These are phyloP conservation scores for Thumatha senex DNA, from an alignment of 2,888 invertebrate genomes.

Conservation along the genomic window DNA sequence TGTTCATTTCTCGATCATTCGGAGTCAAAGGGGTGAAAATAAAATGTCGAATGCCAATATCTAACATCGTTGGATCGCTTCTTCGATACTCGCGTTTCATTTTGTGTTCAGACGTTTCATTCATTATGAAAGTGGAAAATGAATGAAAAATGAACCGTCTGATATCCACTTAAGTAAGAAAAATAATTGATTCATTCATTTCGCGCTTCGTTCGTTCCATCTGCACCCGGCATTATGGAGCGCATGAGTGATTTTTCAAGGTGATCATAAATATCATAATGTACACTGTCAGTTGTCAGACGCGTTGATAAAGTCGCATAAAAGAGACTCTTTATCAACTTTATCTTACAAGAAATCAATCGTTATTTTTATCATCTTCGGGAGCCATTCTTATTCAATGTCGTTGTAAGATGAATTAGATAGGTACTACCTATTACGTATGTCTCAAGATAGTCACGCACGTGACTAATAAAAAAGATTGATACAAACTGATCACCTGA, in stretches of 20 bases:
- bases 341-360: slow-evolving; percentile 7
- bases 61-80: too few species aligned
- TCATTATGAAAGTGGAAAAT: too few species aligned
- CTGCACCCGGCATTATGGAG: too few species aligned
- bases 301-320: slow-evolving; percentile 1
- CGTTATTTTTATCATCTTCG: slow-evolving; percentile 4
- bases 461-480: slow-evolving; percentile 26
- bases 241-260: slow-evolving; percentile 1
- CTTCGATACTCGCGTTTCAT: too few species aligned
- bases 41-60: too few species aligned
- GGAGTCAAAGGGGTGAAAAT: too few species aligned
- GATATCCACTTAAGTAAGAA: too few species aligned
- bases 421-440: too few species aligned
- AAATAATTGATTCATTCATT: background rate
- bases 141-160: too few species aligned
- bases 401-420: slow-evolving; percentile 24
- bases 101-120: too few species aligned
- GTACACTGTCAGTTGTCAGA: slow-evolving; percentile 19
- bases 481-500: too few species aligned
- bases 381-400: slow-evolving; percentile 2
- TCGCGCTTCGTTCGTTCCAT: background rate
- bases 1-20: too few species aligned
- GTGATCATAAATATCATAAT: slow-evolving; percentile 27
- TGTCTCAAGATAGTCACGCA: slow-evolving; percentile 34
- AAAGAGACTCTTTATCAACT: slow-evolving; percentile 3